Percentiles rank a stretch among this genome's conserved stretches.
Evolutionary conservation across 2,888 invertebrate genomes (phyloP).

Genomic region (Drosophila colorata): DNA sequence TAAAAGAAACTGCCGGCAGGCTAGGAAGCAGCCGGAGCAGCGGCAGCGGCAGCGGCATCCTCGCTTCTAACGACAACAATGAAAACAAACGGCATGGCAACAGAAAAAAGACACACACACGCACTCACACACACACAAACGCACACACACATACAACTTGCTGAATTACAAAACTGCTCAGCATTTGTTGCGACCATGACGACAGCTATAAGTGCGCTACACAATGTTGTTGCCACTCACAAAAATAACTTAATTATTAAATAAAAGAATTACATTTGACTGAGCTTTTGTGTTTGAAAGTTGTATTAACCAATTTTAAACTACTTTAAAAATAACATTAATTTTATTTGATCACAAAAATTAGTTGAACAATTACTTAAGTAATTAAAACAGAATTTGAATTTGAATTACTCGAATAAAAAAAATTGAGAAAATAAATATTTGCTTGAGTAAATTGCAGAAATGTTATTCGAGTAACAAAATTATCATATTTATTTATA

Average conservation of each 20-base stretch:
- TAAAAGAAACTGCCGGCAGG: conserved; percentile 73
- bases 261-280: neutral
- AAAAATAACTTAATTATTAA: conserved; percentile 11
- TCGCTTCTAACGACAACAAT: conserved; percentile 60
- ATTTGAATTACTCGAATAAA: neutral
- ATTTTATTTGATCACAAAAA: no score
- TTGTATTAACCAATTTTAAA: no score
- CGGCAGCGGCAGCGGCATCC: conserved; percentile 39
- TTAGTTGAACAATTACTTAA: no score
- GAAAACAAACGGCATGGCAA: conserved; percentile 66
- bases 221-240: neutral
- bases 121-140: conserved; percentile 1
- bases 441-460: no score
- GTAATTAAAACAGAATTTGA: neutral
- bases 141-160: conserved; percentile 19
- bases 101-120: conserved; percentile 34
- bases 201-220: conserved; percentile 31
- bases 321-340: no score
- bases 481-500: no score
- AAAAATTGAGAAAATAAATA: no score
- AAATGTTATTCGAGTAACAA: no score
- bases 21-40: conserved; percentile 52
- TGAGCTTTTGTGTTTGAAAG: no score
- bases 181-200: conserved; percentile 18
- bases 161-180: conserved; percentile 42